Conservation (phyloP, 2,797 vertebrate species). For the Anas bernieri region DNA sequence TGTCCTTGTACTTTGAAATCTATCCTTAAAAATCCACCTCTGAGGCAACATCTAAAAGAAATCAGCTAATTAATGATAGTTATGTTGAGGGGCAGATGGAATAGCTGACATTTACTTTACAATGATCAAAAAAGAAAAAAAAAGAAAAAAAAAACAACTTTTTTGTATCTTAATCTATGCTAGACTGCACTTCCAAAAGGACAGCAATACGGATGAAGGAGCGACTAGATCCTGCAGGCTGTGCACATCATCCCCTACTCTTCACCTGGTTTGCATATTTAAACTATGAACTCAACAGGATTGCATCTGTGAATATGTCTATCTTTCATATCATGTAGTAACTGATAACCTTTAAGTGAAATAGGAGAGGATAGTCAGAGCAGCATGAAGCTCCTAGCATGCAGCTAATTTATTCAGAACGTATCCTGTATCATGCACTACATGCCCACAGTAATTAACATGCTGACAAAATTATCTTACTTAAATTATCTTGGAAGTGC, state of each 20-base stretch:
- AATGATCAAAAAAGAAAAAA: neutral
- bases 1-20: constrained; percentile 56
- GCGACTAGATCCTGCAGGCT: neutral
- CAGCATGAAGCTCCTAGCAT: neutral
- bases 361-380: neutral
- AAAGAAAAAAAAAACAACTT: neutral
- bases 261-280: neutral
- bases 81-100: constrained; percentile 68
- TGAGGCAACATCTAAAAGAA: constrained; percentile 33
- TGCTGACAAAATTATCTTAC: neutral
- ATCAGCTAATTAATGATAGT: constrained; percentile 63
- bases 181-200: neutral
- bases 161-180: constrained; percentile 17
- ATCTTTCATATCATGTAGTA: neutral
- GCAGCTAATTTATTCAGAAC: neutral
- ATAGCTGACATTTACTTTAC: constrained; percentile 61
- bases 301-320: neutral
- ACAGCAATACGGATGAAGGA: neutral
- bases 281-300: neutral
- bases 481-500: neutral
- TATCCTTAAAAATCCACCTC: constrained; percentile 57
- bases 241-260: neutral
- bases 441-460: neutral
- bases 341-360: neutral
- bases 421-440: neutral